Evolutionary conservation across 2,113 vertebrate species (phyloP).

Genomic region (Agelaius tricolor): DNA sequence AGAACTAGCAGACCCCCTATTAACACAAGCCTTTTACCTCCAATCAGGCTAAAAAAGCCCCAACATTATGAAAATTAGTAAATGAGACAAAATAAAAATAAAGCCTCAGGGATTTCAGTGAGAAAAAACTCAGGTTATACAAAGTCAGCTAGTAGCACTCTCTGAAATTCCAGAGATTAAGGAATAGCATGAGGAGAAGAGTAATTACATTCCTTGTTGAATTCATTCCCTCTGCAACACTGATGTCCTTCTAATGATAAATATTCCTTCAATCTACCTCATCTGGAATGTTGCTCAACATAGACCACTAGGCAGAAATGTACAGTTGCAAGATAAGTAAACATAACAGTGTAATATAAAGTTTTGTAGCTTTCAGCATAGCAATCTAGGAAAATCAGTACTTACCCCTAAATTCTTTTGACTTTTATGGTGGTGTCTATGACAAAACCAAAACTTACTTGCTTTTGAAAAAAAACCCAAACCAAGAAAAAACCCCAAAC

Average conservation of each 20-base stretch:
- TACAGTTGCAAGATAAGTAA: not conserved
- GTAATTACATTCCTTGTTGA: not conserved
- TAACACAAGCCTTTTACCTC: not conserved
- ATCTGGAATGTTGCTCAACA: not conserved
- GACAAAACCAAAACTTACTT: not conserved
- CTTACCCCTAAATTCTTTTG: not conserved
- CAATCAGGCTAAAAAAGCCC: not conserved
- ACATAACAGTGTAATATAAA: not conserved
- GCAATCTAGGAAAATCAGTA: not conserved
- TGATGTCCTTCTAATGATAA: not conserved
- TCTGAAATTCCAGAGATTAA: not conserved
- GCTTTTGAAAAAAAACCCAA: not conserved
- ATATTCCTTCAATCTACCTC: constrained; percentile 46
- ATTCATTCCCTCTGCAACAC: not conserved
- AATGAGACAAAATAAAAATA: not conserved
- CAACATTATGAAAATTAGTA: not conserved
- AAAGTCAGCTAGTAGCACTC: not conserved
- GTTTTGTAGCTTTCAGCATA: not conserved
- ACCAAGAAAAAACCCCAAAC: not conserved
- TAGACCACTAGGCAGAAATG: not conserved
- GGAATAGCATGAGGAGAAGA: not conserved
- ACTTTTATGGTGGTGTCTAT: not conserved
- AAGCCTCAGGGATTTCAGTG: constrained; percentile 49
- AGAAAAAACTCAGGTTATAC: constrained; percentile 23
- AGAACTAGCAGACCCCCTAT: not conserved